A percentile compares a stretch with the other conserved stretches of the same genome.
phyloP scores from a whole-genome alignment of 2,113 vertebrate species.

The Coregonus clupeaformis region DNA sequence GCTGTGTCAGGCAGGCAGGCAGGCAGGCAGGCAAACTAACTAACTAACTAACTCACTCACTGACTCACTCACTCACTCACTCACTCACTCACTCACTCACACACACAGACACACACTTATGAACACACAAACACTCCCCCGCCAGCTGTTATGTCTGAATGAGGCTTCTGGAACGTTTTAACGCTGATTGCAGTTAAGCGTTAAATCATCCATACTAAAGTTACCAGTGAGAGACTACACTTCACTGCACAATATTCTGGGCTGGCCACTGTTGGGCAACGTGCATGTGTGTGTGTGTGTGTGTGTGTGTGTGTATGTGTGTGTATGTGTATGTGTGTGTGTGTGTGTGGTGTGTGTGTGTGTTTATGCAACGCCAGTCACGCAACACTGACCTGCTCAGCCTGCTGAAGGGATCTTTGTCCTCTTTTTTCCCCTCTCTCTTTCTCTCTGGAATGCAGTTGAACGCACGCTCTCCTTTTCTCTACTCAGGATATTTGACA shows the following conservation, averaged over 20 bases:
- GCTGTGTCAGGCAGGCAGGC: slow-evolving; percentile 50
- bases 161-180: slow-evolving; percentile 74
- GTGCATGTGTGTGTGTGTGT: slow-evolving; percentile 24
- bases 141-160: slow-evolving; percentile 61
- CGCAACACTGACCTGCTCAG: slow-evolving; percentile 60
- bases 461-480: slow-evolving; percentile 43
- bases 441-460: slow-evolving; percentile 49
- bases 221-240: slow-evolving; percentile 71
- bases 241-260: slow-evolving; percentile 59
- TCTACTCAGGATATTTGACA: slow-evolving; percentile 63
- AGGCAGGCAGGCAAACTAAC: slow-evolving; percentile 12
- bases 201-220: slow-evolving; percentile 79
- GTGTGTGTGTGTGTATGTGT: slow-evolving; percentile 16
- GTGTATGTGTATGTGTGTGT: slow-evolving; percentile 25
- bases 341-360: slow-evolving; percentile 28
- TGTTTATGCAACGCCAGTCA: slow-evolving; percentile 70
- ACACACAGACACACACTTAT: slow-evolving; percentile 8
- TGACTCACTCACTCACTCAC: slow-evolving; percentile 32
- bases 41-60: slow-evolving; percentile 43
- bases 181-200: slow-evolving; percentile 77
- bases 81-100: slow-evolving; percentile 18
- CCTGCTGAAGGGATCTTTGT: slow-evolving; percentile 66
- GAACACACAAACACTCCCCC: slow-evolving; percentile 19
- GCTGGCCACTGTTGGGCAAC: slow-evolving; percentile 36
- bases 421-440: slow-evolving; percentile 44